Evolutionary conservation across 1,140 invertebrate species (phyloP), one percentile per base, ranked within the genome.

Genomic region (Cydia strobilella): DNA sequence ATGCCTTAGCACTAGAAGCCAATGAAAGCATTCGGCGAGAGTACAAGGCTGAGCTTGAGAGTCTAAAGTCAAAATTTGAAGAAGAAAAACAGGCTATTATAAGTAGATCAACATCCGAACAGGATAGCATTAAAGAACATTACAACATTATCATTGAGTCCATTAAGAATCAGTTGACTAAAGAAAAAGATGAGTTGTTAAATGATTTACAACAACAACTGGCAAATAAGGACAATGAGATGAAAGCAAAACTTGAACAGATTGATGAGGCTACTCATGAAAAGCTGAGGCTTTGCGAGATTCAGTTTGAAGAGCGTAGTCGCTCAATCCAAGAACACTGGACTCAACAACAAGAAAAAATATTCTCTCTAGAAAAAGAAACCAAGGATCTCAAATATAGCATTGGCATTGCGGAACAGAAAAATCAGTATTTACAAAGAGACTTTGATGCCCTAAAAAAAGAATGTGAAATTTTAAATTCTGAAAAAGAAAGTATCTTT

Each of bases 21-120:
- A 93, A 93, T 84, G 92, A 93, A 80, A 93, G 90, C 75, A 93
- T 93, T 72, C 79, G 91, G 76, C 79, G 90, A 39, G 92, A 93
- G 78, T 93, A 93, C 65, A 93, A 93, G 82, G 81, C 79, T 35
- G 91, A 93, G 76, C 80, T 93, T 62, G 93, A 93, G 82, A 84
- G 85, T 42, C 72, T 93, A 6, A 92, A 92, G 79, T 35, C 76
- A 5, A 93, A 92, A 86, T 80, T 90, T 54, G 90, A 93, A 74
- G 93, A 93, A 79, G 92, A 93, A 84, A 90, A 92, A 76, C 85
- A 88, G 73, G 39, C 80, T 51, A 87, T 92, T 10, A 77, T 90
- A 18, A 86, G 74, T 54, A 91, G 92, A 83, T 84, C 75, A 59
- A 92, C 89, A 79, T 31, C 73, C 35, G 91, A 93, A 10, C 89